Percentiles rank a stretch among this genome's conserved stretches.
Conservation (phyloP, 2,888 invertebrate species). For the Cylloceria caligata region DNA sequence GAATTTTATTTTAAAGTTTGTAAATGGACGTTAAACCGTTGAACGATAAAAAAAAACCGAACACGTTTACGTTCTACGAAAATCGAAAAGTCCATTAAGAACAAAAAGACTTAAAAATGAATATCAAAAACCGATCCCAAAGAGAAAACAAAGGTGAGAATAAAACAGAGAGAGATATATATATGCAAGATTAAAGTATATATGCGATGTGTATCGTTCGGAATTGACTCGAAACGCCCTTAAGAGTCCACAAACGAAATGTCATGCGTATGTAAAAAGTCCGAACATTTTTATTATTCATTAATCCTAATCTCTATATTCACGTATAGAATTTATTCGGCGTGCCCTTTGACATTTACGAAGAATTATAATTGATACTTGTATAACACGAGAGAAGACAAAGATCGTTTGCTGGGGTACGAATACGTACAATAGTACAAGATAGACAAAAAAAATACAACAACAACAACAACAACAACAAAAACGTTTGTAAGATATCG, state of each 20-base stretch:
- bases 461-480: slow-evolving; percentile 6
- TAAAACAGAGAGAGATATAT: slow-evolving; percentile 45
- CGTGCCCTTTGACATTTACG: slow-evolving; percentile 19
- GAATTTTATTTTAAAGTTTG: slow-evolving; percentile 8
- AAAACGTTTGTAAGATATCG: slow-evolving; percentile 78
- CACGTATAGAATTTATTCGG: slow-evolving; percentile 16
- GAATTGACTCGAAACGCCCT: slow-evolving; percentile 22
- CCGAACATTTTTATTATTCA: slow-evolving; percentile 48
- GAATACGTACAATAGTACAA: slow-evolving; percentile 80
- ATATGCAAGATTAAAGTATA: slow-evolving; percentile 34
- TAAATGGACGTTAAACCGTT: background rate
- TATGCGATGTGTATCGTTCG: slow-evolving; percentile 29
- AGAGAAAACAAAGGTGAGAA: slow-evolving; percentile 52
- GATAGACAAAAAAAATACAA: slow-evolving; percentile 67
- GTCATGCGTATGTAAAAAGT: slow-evolving; percentile 26
- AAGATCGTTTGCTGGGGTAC: slow-evolving; percentile 73
- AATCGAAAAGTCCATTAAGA: slow-evolving; percentile 57
- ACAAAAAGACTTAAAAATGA: slow-evolving; percentile 33
- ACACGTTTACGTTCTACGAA: slow-evolving; percentile 18
- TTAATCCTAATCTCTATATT: slow-evolving; percentile 49
- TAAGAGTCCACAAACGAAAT: slow-evolving; percentile 26
- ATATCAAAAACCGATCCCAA: slow-evolving; percentile 65
- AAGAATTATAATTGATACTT: slow-evolving; percentile 38
- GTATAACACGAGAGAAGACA: slow-evolving; percentile 39
- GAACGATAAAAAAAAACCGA: background rate